These are phyloP conservation scores for Hirtodrosophila confusa DNA, from an alignment of 2,888 invertebrate genomes.

Conservation along the genomic window DNA sequence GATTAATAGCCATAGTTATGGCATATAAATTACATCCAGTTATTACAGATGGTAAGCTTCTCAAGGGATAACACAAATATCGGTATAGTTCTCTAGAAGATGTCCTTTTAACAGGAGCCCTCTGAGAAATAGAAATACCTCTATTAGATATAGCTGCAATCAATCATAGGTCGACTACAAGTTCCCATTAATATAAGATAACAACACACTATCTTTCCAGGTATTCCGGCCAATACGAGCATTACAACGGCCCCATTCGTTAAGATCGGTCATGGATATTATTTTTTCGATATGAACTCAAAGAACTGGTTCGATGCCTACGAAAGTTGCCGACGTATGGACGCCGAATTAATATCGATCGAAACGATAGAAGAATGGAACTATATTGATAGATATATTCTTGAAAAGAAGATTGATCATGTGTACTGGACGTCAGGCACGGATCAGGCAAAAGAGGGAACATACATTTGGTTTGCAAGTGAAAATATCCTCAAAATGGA, in stretches of 20 bases:
- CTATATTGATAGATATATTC: too few species aligned
- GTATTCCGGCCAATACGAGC: constrained; percentile 24
- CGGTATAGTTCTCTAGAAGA: too few species aligned
- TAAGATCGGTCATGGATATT: constrained; percentile 17
- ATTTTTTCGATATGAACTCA: constrained; percentile 19
- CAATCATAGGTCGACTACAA: too few species aligned
- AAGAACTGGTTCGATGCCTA: constrained; percentile 28
- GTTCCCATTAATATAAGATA: too few species aligned
- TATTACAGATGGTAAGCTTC: constrained; percentile 9
- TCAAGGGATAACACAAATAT: too few species aligned
- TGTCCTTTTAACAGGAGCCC: too few species aligned
- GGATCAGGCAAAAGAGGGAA: constrained; percentile 14
- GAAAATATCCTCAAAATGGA: not conserved
- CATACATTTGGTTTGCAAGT: constrained; percentile 20
- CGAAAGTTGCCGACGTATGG: constrained; percentile 13
- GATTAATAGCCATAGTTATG: constrained; percentile 1
- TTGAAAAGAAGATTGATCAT: not conserved
- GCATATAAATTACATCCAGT: constrained; percentile 26
- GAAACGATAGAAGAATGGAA: constrained; percentile 2
- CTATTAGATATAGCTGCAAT: too few species aligned
- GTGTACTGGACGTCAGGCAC: constrained; percentile 30
- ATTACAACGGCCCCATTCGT: constrained; percentile 27
- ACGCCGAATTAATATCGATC: constrained; percentile 23
- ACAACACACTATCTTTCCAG: too few species aligned
- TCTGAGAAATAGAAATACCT: too few species aligned